Percentiles rank a stretch among this genome's conserved stretches.
Evolutionary conservation across 2,888 invertebrate genomes (phyloP).

Genomic region (Taenaris catops): DNA sequence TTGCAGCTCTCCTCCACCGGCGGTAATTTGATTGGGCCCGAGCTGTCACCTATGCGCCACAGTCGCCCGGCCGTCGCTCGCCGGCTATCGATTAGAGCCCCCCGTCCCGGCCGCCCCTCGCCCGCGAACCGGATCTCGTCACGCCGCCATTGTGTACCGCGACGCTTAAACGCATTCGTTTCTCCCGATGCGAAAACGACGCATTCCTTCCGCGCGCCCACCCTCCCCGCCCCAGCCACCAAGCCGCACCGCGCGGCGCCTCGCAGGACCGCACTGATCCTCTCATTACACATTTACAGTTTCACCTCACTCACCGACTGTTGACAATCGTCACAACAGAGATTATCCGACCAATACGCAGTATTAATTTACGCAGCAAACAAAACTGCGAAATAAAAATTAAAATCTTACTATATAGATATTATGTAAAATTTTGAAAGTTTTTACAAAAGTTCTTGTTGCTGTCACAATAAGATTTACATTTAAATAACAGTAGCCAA

Average conservation of each 20-base stretch:
- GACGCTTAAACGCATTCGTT: conserved; percentile 80
- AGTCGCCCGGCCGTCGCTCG: conserved; percentile 77
- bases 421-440: no score
- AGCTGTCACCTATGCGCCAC: conserved; percentile 79
- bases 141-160: conserved; percentile 80
- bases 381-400: no score
- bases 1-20: conserved; percentile 67
- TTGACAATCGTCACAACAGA: conserved; percentile 14
- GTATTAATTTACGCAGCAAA: no score
- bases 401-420: no score
- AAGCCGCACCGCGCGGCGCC: conserved; percentile 40
- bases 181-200: conserved; percentile 80
- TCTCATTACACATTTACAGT: conserved; percentile 66
- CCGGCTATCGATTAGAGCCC: conserved; percentile 77
- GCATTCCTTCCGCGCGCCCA: conserved; percentile 77
- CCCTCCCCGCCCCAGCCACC: conserved; percentile 40
- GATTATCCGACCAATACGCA: neutral
- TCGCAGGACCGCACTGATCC: conserved; percentile 55
- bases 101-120: conserved; percentile 53
- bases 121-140: conserved; percentile 80
- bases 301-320: conserved; percentile 20
- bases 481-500: no score
- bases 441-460: neutral
- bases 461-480: neutral
- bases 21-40: conserved; percentile 78